Percentiles rank a stretch among this genome's conserved stretches.
These are phyloP conservation scores for Conchocele bisecta DNA, from an alignment of 2,888 invertebrate genomes.

Conservation along the genomic window DNA sequence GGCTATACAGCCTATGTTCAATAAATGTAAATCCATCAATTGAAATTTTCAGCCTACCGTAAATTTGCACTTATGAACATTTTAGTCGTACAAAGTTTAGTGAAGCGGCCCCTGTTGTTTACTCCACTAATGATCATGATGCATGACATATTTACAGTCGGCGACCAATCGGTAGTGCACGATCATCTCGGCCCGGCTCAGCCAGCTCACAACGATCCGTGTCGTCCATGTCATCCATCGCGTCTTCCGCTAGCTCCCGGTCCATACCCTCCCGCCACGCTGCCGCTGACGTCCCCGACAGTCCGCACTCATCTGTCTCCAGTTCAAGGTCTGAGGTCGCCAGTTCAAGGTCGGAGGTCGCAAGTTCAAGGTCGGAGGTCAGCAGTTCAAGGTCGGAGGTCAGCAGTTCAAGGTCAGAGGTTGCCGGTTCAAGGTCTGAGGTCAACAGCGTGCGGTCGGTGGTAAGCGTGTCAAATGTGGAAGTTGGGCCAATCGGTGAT, in stretches of 20 bases:
- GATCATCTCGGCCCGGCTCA: slow-evolving; percentile 47
- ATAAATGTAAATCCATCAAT: too few relatives aligned
- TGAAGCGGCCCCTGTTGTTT: too few relatives aligned
- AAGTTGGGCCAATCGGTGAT: slow-evolving; percentile 28
- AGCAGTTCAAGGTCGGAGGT: slow-evolving; percentile 26
- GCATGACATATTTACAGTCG: too few relatives aligned
- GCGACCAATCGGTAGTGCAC: slow-evolving; percentile 49
- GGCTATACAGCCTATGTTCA: too few relatives aligned
- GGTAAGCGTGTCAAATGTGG: slow-evolving; percentile 49
- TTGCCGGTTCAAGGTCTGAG: too few relatives aligned
- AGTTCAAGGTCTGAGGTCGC: slow-evolving; percentile 30
- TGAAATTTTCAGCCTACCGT: too few relatives aligned
- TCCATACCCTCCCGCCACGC: slow-evolving; percentile 7
- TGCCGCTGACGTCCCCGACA: slow-evolving; percentile 10
- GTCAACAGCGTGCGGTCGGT: slow-evolving; percentile 49
- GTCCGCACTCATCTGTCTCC: slow-evolving; percentile 10
- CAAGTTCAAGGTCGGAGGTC: slow-evolving; percentile 42
- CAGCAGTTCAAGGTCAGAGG: slow-evolving; percentile 32
- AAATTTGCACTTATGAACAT: too few relatives aligned
- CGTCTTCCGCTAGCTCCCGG: slow-evolving; percentile 15
- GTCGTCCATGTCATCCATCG: slow-evolving; percentile 22
- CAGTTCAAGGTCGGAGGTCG: too few relatives aligned
- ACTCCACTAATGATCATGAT: too few relatives aligned
- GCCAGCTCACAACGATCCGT: slow-evolving; percentile 47
- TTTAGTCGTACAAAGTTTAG: too few relatives aligned